Conservation (phyloP, 1,140 invertebrate species). For the Cataglyphis hispanica region DNA sequence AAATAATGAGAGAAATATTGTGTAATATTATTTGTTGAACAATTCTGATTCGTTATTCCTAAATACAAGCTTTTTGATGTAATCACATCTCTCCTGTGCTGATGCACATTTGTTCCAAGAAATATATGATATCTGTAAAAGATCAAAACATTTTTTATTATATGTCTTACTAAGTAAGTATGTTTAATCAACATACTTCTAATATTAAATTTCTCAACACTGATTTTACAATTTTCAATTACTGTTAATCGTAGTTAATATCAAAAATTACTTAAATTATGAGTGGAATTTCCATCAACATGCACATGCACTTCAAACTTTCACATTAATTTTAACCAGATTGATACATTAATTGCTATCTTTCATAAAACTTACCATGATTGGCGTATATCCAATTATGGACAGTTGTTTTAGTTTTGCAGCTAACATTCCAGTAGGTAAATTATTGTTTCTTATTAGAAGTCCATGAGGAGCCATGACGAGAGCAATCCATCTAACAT, state of each 20-base stretch:
- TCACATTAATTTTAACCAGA: neutral
- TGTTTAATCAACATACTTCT: neutral
- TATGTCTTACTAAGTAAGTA: neutral
- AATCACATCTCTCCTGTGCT: neutral
- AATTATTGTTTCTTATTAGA: conserved; percentile 80
- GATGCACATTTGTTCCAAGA: conserved; percentile 49
- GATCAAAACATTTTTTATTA: neutral
- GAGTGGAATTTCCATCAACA: neutral
- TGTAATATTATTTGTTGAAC: neutral
- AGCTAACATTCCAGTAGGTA: conserved; percentile 81
- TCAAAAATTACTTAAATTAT: neutral
- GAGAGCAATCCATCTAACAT: conserved; percentile 85
- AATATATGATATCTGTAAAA: conserved; percentile 66
- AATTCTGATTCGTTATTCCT: neutral
- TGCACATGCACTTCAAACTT: neutral
- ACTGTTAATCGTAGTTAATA: neutral
- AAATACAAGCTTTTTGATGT: conserved; percentile 52
- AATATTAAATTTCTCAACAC: conserved; percentile 5
- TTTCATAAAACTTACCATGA: conserved; percentile 85
- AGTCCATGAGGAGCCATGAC: conserved; percentile 83
- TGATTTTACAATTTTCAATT: neutral
- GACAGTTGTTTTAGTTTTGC: conserved; percentile 87
- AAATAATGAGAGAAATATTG: neutral
- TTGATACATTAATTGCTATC: neutral
- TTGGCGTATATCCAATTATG: conserved; percentile 87